phyloP scores from a whole-genome alignment of 2,888 invertebrate species.

The Automeris io region DNA sequence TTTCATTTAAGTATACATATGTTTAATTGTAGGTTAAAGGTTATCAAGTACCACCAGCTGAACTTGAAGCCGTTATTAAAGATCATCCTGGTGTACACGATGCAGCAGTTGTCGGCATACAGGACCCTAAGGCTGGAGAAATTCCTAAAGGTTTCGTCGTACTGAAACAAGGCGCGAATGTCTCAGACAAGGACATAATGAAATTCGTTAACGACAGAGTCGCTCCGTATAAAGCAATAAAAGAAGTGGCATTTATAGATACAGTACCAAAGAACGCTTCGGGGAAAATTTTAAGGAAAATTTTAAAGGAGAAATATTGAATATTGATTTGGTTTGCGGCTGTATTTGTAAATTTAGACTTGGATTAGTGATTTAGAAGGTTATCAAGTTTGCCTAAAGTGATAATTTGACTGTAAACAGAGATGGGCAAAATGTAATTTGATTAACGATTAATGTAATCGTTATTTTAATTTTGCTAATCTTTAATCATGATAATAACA shows the following conservation, averaged over 20 bases:
- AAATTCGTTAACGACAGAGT: conserved; percentile 81
- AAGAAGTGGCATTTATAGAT: conserved; percentile 80
- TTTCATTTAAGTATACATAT: too few species aligned
- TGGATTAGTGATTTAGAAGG: too few species aligned
- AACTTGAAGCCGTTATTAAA: conserved; percentile 85
- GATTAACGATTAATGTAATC: too few species aligned
- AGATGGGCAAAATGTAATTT: too few species aligned
- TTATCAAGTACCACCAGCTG: conserved; percentile 91
- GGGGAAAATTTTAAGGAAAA: conserved; percentile 85
- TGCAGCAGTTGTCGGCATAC: conserved; percentile 88
- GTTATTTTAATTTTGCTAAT: too few species aligned
- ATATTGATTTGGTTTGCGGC: too few species aligned
- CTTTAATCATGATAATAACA: too few species aligned
- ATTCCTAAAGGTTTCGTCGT: conserved; percentile 86
- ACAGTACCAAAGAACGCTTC: conserved; percentile 85
- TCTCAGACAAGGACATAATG: conserved; percentile 75
- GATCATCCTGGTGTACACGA: conserved; percentile 85
- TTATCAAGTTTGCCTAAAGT: too few species aligned
- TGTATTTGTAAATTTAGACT: too few species aligned
- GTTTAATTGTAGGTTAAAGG: conserved; percentile 73
- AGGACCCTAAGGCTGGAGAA: conserved; percentile 82
- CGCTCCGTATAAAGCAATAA: conserved; percentile 84
- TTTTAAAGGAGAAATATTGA: conserved; percentile 55
- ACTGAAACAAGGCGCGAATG: conserved; percentile 53
- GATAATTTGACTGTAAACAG: too few species aligned